Evolutionary conservation across 1,140 invertebrate genomes (phyloP).

Genomic region (Papilio machaon): DNA sequence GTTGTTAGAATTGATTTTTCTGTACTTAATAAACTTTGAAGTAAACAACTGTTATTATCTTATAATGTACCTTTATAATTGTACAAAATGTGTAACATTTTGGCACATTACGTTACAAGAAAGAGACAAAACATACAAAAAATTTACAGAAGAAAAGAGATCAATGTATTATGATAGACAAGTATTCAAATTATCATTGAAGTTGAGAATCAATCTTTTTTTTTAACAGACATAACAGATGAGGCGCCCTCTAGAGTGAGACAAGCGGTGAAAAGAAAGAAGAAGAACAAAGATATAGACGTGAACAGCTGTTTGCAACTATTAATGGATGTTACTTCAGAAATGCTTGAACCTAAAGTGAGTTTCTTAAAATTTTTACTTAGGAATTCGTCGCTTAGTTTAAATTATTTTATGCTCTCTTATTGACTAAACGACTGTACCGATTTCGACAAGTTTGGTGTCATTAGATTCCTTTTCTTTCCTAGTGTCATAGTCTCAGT

Average conservation of each 20-base stretch:
- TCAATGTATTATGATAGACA: not conserved
- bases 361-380: constrained; percentile 25
- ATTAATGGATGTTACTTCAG: constrained; percentile 90
- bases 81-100: not conserved
- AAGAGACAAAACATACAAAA: not conserved
- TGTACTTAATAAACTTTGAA: too few species aligned
- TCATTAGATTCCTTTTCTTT: too few species aligned
- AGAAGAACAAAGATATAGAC: constrained; percentile 85
- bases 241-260: constrained; percentile 62
- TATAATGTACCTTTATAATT: not conserved
- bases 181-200: not conserved
- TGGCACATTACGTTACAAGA: not conserved
- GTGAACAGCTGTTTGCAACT: constrained; percentile 94
- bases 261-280: constrained; percentile 59
- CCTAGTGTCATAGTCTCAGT: not conserved
- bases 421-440: too few species aligned
- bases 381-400: too few species aligned
- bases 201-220: not conserved
- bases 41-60: not conserved
- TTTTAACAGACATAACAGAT: constrained; percentile 59
- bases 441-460: too few species aligned
- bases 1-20: not conserved
- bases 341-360: constrained; percentile 86
- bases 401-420: too few species aligned
- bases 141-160: not conserved